These are phyloP conservation scores for Gymnoscelis rufifasciata DNA, from an alignment of 2,888 invertebrate genomes.

Conservation along the genomic window DNA sequence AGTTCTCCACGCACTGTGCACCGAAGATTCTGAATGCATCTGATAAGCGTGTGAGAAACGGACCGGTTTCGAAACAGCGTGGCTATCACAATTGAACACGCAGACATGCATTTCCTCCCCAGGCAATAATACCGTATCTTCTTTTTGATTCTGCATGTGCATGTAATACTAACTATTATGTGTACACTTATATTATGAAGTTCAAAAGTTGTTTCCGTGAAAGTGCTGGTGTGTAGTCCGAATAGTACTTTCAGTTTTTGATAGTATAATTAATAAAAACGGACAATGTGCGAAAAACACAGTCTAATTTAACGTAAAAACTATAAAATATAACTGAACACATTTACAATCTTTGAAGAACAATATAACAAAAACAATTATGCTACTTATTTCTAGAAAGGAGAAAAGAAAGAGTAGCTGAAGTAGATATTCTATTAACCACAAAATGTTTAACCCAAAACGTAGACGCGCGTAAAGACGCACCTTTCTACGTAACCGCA, in stretches of 20 bases:
- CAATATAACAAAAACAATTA: too few relatives aligned
- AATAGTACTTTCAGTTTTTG: too few relatives aligned
- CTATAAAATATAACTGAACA: too few relatives aligned
- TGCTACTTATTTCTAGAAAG: too few relatives aligned
- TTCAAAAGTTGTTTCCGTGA: too few relatives aligned
- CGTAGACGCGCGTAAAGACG: conserved; percentile 19
- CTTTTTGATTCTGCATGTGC: neutral
- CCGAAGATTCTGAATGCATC: conserved; percentile 26
- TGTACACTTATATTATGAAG: neutral
- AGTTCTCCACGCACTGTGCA: conserved; percentile 13
- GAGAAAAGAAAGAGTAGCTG: too few relatives aligned
- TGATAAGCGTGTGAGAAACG: conserved; percentile 24
- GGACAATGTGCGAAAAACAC: too few relatives aligned
- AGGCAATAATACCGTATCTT: neutral
- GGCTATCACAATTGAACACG: conserved; percentile 7
- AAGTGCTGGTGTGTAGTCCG: too few relatives aligned
- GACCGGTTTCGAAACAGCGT: conserved; percentile 24
- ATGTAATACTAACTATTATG: neutral
- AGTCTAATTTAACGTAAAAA: too few relatives aligned
- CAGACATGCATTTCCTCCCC: neutral
- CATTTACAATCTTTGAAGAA: too few relatives aligned
- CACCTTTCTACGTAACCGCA: conserved; percentile 31
- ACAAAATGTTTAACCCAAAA: neutral
- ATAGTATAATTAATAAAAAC: too few relatives aligned
- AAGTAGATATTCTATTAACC: too few relatives aligned